phyloP scores from a whole-genome alignment of 2,113 vertebrate species.

The Trogon melanurus region DNA sequence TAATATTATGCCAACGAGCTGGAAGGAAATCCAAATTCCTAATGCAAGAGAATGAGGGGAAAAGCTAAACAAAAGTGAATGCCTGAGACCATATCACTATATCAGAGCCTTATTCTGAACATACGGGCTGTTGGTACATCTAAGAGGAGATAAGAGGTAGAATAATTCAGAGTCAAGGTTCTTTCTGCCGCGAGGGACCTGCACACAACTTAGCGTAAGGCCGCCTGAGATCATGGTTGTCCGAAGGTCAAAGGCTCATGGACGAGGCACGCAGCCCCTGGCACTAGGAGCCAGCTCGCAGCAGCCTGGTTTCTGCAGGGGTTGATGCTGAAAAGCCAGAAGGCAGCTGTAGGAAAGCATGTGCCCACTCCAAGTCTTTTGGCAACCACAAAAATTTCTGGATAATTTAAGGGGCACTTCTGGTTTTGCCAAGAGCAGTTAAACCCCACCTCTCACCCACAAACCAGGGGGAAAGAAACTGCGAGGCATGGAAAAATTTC shows the following conservation, averaged over 20 bases:
- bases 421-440: not conserved
- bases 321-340: not conserved
- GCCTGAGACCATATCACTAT: not conserved
- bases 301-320: not conserved
- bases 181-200: not conserved
- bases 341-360: not conserved
- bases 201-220: not conserved
- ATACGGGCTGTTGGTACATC: not conserved
- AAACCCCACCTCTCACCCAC: not conserved
- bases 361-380: not conserved
- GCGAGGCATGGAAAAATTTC: not conserved
- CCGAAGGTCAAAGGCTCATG: not conserved
- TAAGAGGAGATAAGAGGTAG: not conserved
- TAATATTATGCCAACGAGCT: not conserved
- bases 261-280: not conserved
- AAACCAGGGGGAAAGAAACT: not conserved
- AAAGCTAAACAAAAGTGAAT: constrained; percentile 58
- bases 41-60: constrained; percentile 31
- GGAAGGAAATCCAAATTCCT: constrained; percentile 47
- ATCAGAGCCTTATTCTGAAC: constrained; percentile 8
- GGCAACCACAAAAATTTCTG: not conserved
- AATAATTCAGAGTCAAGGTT: not conserved
- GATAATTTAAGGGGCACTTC: not conserved
- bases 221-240: not conserved
- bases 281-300: not conserved